These are phyloP conservation scores for Pimephales promelas DNA, from an alignment of 2,113 vertebrate species.

Conservation along the genomic window DNA sequence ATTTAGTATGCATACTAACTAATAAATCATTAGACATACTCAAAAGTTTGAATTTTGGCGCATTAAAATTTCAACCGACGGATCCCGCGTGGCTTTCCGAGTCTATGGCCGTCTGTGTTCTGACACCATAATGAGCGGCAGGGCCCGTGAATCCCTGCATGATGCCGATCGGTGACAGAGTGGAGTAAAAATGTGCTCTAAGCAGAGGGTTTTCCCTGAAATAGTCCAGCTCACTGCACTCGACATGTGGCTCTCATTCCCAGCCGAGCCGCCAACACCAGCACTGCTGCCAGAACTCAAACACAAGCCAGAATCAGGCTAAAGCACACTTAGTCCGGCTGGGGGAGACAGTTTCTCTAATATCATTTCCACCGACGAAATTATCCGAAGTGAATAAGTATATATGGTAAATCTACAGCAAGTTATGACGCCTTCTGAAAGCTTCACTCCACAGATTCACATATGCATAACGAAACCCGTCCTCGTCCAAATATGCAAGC, in stretches of 20 bases:
- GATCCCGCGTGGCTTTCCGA: not conserved
- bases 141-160: slow-evolving; percentile 2
- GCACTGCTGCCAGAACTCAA: slow-evolving; percentile 37
- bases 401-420: not conserved
- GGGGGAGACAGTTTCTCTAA: slow-evolving; percentile 19
- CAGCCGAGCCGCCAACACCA: slow-evolving; percentile 20
- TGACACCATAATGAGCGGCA: not conserved
- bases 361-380: not conserved
- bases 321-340: not conserved
- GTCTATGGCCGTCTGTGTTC: not conserved
- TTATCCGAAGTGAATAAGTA: not conserved
- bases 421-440: not conserved
- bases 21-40: not conserved
- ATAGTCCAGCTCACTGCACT: slow-evolving; percentile 45
- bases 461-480: not conserved
- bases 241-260: slow-evolving; percentile 58
- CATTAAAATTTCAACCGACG: not conserved
- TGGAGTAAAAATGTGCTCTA: slow-evolving; percentile 35
- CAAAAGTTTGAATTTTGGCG: not conserved
- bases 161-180: slow-evolving; percentile 16
- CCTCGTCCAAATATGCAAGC: not conserved
- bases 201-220: slow-evolving; percentile 49
- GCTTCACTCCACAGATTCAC: not conserved
- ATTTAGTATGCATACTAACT: not conserved
- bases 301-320: slow-evolving; percentile 12